Percentiles rank a stretch among this genome's conserved stretches.
These are phyloP conservation scores for Colaptes auratus DNA, from an alignment of 2,113 vertebrate species.

Conservation along the genomic window DNA sequence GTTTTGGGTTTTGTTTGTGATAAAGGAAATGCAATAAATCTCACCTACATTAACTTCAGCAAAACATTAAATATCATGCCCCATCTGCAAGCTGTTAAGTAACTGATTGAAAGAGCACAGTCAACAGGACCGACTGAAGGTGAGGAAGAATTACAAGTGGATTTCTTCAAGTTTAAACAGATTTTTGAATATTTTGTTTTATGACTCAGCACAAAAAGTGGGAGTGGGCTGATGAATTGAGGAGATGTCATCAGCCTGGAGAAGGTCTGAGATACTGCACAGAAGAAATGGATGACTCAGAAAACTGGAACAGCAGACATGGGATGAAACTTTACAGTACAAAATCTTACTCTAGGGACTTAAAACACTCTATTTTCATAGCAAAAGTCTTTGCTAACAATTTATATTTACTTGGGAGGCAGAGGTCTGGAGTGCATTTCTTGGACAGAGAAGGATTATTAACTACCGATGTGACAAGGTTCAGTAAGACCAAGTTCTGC, in stretches of 20 bases:
- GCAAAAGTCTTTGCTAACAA: neutral
- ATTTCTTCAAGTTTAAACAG: constrained; percentile 13
- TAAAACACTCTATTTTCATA: neutral
- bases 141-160: neutral
- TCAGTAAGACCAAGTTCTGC: no score
- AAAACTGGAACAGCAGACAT: neutral
- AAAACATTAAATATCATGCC: neutral
- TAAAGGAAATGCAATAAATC: neutral
- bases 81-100: neutral
- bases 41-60: neutral
- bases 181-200: constrained; percentile 40
- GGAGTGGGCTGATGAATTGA: constrained; percentile 10
- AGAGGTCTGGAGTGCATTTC: neutral
- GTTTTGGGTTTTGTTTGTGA: neutral
- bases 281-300: constrained; percentile 31
- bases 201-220: constrained; percentile 52
- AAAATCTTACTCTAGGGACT: neutral
- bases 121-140: neutral
- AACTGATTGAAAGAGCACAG: neutral
- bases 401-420: neutral
- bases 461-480: neutral
- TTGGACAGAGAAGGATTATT: neutral
- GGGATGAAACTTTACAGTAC: neutral
- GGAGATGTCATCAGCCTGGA: neutral
- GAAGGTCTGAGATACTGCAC: neutral